Evolutionary conservation across 1,140 invertebrate species (phyloP).

Genomic region (Spodoptera litura): DNA sequence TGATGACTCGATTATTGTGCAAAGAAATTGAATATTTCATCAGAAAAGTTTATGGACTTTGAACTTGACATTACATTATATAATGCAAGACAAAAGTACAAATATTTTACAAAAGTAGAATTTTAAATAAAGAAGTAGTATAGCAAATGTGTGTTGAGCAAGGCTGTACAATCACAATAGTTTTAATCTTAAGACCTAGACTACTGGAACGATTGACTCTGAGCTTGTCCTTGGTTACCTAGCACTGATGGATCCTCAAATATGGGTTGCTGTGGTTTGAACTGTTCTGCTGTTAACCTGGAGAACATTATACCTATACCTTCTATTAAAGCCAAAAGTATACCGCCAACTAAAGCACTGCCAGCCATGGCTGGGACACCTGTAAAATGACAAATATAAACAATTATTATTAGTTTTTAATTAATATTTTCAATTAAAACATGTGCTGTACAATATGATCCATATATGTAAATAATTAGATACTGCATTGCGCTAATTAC

Average conservation of each 20-base stretch:
- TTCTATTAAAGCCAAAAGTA: constrained; percentile 98
- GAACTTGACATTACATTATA: too few relatives aligned
- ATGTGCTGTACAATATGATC: neutral
- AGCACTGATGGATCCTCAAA: constrained; percentile 90
- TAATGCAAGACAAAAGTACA: too few relatives aligned
- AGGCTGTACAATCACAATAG: constrained; percentile 51
- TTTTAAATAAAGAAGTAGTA: neutral
- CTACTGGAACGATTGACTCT: constrained; percentile 74
- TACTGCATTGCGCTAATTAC: too few relatives aligned
- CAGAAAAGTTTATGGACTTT: too few relatives aligned
- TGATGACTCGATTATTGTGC: neutral
- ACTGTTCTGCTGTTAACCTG: constrained; percentile 95
- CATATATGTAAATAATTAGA: too few relatives aligned
- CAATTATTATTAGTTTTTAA: neutral
- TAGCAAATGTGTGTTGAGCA: constrained; percentile 1
- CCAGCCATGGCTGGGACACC: constrained; percentile 96
- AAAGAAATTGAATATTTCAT: neutral
- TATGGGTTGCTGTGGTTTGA: constrained; percentile 91
- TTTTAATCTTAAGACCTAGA: constrained; percentile 51
- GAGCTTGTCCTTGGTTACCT: constrained; percentile 79
- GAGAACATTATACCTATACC: constrained; percentile 98
- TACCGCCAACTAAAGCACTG: constrained; percentile 97
- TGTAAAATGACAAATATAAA: constrained; percentile 55
- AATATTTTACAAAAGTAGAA: too few relatives aligned
- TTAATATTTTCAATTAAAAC: neutral